Evolutionary conservation across 1,140 invertebrate genomes (phyloP).

Genomic region (Neelides sp.): DNA sequence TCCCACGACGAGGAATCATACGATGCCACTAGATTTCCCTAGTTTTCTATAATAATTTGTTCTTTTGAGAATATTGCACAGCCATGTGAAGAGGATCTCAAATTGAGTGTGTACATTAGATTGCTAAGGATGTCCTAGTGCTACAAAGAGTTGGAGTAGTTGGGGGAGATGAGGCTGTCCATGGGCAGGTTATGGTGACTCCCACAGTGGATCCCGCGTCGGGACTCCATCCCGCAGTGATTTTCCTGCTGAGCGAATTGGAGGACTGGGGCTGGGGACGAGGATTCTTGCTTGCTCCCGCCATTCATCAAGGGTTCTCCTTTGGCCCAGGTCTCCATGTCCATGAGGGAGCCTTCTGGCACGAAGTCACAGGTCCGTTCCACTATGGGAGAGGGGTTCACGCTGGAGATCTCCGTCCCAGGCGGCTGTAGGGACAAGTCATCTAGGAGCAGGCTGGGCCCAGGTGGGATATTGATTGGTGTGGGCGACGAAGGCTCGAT

Average conservation of each 20-base stretch:
- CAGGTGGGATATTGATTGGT: not conserved
- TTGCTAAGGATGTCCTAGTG: not conserved
- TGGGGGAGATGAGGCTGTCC: constrained; percentile 25
- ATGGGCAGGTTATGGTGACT: constrained; percentile 18
- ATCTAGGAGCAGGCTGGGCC: not conserved
- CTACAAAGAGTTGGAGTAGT: constrained; percentile 15
- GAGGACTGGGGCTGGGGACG: not conserved
- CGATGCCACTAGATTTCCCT: too few relatives aligned
- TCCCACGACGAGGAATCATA: too few relatives aligned
- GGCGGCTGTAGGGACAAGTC: not conserved
- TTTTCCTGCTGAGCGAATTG: constrained; percentile 3
- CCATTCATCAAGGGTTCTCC: too few relatives aligned
- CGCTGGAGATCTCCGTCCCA: not conserved
- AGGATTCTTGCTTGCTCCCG: too few relatives aligned
- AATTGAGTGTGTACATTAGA: too few relatives aligned
- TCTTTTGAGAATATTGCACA: too few relatives aligned
- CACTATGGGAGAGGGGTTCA: constrained; percentile 7
- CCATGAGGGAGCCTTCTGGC: too few relatives aligned
- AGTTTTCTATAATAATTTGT: too few relatives aligned
- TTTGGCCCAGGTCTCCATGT: too few relatives aligned
- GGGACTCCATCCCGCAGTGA: constrained; percentile 23
- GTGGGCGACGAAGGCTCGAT: not conserved
- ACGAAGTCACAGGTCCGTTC: too few relatives aligned
- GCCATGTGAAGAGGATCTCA: too few relatives aligned
- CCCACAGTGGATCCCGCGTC: too few relatives aligned